Evolutionary conservation across 2,113 vertebrate genomes (phyloP), one percentile per base, ranked within the genome.

Genomic region (Amia ocellicauda): DNA sequence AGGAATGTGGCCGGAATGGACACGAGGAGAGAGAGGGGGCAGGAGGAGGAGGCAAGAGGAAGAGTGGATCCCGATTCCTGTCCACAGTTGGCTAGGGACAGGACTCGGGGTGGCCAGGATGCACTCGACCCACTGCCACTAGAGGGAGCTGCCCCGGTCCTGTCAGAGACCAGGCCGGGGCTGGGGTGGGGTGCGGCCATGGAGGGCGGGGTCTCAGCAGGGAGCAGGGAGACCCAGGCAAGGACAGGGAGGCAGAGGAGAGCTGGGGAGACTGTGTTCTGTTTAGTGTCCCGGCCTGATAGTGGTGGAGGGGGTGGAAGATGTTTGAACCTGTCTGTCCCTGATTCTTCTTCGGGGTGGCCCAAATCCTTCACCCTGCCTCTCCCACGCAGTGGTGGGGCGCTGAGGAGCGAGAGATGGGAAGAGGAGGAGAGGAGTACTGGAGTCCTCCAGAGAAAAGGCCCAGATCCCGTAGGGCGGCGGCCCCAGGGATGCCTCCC

Each of bases 281-380:
- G 88, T 58, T 69, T 89, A 19, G 83, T 91, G 52, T 90, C 89
- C 23, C 77, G 84, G 29, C 81, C 75, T 41, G 77, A 73, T 13
- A 68, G 45, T n/a, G 1, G 7, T 72, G 11, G 57, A 75, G 3
- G 75, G 80, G 13, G 23, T 51, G 52, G n/a, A n/a, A n/a, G n/a
- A n/a, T n/a, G n/a, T n/a, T n/a, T n/a, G n/a, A n/a, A n/a, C n/a
- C n/a, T n/a, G n/a, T 63, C 75, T 16, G 62, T 64, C 14, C 26
- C 66, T 20, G 27, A 67, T 68, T 8, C 72, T 70, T 36, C 53
- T 73, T 43, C 74, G 80, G 31, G 11, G n/a, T n/a, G 31, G 11
- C 31, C 31, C 31, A 2, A 11, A 36, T 2, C 31, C 31, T 36
- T 11, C 5, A 11, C 31, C 31, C 31, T 2, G 31, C 31, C 31